Conservation (phyloP, 2,113 vertebrate species). For the Melanerpes aurifrons region DNA sequence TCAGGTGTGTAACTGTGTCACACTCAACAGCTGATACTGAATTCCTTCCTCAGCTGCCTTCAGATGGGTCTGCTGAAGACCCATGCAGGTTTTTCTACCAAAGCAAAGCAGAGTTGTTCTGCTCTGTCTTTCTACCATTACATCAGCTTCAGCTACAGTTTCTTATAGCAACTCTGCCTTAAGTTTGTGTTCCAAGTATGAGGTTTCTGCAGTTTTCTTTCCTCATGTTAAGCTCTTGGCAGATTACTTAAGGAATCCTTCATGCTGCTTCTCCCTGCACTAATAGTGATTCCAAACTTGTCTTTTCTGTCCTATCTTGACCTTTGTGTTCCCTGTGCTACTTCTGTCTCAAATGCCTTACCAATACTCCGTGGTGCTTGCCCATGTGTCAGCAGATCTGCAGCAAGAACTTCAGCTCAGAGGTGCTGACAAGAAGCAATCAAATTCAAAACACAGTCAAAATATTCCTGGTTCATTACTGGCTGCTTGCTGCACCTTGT, state of each 20-base stretch:
- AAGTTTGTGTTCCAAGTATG: background rate
- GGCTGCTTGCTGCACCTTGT: background rate
- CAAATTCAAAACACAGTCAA: slow-evolving; percentile 10
- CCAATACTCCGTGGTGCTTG: background rate
- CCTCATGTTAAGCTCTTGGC: background rate
- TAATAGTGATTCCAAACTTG: background rate
- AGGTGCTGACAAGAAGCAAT: slow-evolving; percentile 6
- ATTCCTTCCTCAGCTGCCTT: background rate
- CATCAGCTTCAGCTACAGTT: background rate
- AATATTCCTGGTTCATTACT: slow-evolving; percentile 14
- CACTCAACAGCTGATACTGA: background rate
- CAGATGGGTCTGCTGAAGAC: background rate
- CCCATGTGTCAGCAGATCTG: background rate
- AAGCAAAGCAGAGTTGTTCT: background rate
- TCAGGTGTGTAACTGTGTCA: background rate
- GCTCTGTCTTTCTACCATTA: background rate
- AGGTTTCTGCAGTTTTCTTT: background rate
- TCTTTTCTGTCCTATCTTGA: background rate
- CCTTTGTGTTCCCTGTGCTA: background rate
- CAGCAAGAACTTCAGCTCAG: background rate
- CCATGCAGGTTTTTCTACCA: background rate
- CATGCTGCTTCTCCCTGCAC: background rate
- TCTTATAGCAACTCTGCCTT: background rate
- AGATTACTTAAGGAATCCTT: background rate
- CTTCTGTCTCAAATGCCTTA: background rate